These are phyloP conservation scores for Hemicordylus capensis DNA, from an alignment of 2,113 vertebrate species.

Conservation along the genomic window DNA sequence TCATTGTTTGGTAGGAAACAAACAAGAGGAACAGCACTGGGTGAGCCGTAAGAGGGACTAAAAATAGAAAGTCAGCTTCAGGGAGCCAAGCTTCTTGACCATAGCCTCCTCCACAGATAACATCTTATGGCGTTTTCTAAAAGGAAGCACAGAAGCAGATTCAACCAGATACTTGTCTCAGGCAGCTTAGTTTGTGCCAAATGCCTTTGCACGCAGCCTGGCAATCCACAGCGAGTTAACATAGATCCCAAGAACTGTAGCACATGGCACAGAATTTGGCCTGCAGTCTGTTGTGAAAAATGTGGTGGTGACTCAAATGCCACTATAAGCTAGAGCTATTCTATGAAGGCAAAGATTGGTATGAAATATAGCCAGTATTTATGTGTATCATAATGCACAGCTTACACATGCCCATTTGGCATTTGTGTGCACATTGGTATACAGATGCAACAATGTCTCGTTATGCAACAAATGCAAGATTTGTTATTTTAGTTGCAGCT, in stretches of 20 bases:
- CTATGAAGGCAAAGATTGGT: not conserved
- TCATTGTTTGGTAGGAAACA: slow-evolving; percentile 74
- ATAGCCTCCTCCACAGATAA: slow-evolving; percentile 42
- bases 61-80: slow-evolving; percentile 64
- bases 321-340: not conserved
- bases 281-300: not conserved
- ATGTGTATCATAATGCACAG: not conserved
- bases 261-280: not conserved
- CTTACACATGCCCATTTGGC: not conserved
- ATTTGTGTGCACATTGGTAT: not conserved
- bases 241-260: not conserved
- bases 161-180: not conserved
- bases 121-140: slow-evolving; percentile 12
- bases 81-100: slow-evolving; percentile 56
- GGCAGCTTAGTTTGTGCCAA: not conserved
- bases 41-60: slow-evolving; percentile 69
- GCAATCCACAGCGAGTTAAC: not conserved
- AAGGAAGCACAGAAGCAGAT: slow-evolving; percentile 1
- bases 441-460: no score
- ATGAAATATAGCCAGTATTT: not conserved
- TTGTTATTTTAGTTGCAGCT: no score
- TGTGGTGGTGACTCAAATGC: no score
- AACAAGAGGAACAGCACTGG: slow-evolving; percentile 73
- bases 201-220: not conserved
- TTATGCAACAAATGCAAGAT: no score